phyloP scores from a whole-genome alignment of 1,140 invertebrate genomes.

The Bilobella aurantiaca region DNA sequence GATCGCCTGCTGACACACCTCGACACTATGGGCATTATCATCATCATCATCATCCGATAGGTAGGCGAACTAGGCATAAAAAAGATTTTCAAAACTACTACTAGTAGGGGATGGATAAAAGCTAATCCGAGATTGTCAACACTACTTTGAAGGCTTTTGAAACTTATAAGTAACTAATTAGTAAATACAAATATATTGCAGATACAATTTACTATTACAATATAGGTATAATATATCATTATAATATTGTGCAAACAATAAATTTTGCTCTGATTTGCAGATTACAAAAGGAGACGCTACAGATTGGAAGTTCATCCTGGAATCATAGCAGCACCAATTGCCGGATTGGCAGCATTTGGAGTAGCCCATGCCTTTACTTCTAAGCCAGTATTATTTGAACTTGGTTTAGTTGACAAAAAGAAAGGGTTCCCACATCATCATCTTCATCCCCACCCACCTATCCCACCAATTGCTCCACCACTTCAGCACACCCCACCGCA shows the following conservation, averaged over 20 bases:
- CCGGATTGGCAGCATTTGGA: slow-evolving; percentile 23
- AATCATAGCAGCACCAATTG: slow-evolving; percentile 23
- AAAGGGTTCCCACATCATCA: background rate
- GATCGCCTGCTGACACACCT: too few relatives aligned
- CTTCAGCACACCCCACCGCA: background rate
- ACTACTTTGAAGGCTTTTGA: too few relatives aligned
- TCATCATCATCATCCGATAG: too few relatives aligned
- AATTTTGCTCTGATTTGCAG: slow-evolving; percentile 8
- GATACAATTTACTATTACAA: too few relatives aligned
- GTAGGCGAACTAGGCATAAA: too few relatives aligned
- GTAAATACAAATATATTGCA: too few relatives aligned
- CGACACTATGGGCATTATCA: too few relatives aligned
- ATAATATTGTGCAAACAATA: background rate
- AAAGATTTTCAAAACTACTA: too few relatives aligned
- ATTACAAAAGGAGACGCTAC: slow-evolving; percentile 17
- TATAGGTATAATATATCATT: too few relatives aligned
- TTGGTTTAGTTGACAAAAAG: slow-evolving; percentile 21
- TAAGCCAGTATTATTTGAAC: slow-evolving; percentile 22
- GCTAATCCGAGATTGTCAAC: too few relatives aligned
- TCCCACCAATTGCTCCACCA: background rate
- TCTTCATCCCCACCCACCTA: background rate
- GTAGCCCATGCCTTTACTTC: slow-evolving; percentile 22
- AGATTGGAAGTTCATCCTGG: slow-evolving; percentile 23
- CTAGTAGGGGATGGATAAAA: too few relatives aligned
- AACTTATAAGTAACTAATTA: too few relatives aligned